Conservation (phyloP, 2,113 vertebrate species). For the human (Homo sapiens) region GRCh38 chr5:9818501-9819000, state of each 20-base stretch:
- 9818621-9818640: not conserved
- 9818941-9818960: not conserved
- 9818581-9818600: not conserved
- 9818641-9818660: not conserved
- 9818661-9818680: not conserved
- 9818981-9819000: not conserved
- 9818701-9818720: not conserved
- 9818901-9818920: not conserved
- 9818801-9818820: not conserved
- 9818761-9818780: not conserved
- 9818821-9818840: not conserved
- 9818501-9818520: not conserved
- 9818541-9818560: not conserved
- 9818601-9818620: not conserved
- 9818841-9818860: not conserved
- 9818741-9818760: too few species aligned
- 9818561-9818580: fast-evolving
- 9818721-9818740: not conserved
- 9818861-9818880: not conserved
- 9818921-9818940: not conserved
- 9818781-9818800: fast-evolving
- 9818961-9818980: not conserved
- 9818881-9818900: not conserved
- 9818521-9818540: not conserved
- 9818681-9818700: not conserved